phyloP scores from a whole-genome alignment of 1,140 invertebrate genomes.

The Gryllus bimaculatus region DNA sequence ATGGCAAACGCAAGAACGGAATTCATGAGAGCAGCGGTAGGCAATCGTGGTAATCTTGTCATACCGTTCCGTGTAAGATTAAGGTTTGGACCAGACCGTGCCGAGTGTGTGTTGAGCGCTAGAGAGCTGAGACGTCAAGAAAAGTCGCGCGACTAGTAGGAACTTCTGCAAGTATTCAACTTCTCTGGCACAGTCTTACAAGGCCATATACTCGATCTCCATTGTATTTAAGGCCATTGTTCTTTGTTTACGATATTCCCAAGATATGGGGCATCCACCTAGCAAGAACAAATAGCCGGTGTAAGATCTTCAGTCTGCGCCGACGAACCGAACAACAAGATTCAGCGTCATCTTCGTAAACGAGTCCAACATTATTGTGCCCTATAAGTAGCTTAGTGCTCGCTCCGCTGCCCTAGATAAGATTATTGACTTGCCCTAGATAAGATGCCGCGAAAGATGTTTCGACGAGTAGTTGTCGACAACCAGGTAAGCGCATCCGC shows the following conservation, averaged over 20 bases:
- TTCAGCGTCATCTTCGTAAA: slow-evolving; percentile 22
- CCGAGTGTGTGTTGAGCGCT: too few relatives aligned
- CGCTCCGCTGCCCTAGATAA: slow-evolving; percentile 35
- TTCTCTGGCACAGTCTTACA: slow-evolving; percentile 33
- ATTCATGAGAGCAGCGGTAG: too few relatives aligned
- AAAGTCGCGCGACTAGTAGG: too few relatives aligned
- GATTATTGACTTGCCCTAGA: slow-evolving; percentile 36
- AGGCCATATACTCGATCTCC: slow-evolving; percentile 38
- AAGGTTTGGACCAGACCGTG: too few relatives aligned
- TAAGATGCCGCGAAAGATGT: slow-evolving; percentile 37
- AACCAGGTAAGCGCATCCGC: slow-evolving; percentile 37
- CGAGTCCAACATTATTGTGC: slow-evolving; percentile 28
- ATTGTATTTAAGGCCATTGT: slow-evolving; percentile 37
- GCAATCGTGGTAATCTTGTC: too few relatives aligned
- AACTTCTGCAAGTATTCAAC: slow-evolving; percentile 29
- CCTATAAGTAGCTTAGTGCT: slow-evolving; percentile 35
- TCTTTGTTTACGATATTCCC: slow-evolving; percentile 39
- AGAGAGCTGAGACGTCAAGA: too few relatives aligned
- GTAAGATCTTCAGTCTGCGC: slow-evolving; percentile 28
- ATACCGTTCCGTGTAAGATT: too few relatives aligned
- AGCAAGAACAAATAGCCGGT: slow-evolving; percentile 32
- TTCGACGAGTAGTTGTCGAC: slow-evolving; percentile 34
- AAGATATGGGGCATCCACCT: slow-evolving; percentile 36
- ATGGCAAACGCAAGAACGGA: too few relatives aligned
- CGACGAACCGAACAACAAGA: slow-evolving; percentile 22